phyloP scores from a whole-genome alignment of 2,113 vertebrate species.

The Formicarius rufipectus region DNA sequence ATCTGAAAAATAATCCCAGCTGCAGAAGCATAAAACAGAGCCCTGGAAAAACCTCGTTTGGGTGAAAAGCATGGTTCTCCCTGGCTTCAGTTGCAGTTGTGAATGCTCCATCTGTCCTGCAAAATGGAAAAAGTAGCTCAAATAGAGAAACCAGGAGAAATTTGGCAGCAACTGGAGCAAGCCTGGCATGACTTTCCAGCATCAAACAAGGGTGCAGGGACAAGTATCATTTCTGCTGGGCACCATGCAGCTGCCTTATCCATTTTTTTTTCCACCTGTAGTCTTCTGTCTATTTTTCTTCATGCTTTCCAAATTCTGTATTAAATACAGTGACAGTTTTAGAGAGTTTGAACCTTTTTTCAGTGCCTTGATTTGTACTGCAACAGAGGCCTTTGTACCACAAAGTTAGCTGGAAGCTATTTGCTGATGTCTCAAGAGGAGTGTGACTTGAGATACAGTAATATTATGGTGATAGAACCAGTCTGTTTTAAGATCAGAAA shows the following conservation, averaged over 20 bases:
- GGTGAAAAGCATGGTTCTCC: neutral
- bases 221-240: neutral
- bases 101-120: neutral
- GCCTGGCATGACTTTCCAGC: neutral
- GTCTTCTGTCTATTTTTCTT: neutral
- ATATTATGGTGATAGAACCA: neutral
- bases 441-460: neutral
- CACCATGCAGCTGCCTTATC: neutral
- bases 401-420: neutral
- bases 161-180: neutral
- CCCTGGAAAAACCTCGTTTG: neutral
- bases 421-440: neutral
- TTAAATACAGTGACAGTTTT: neutral
- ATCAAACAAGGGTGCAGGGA: neutral
- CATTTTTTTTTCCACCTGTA: accelerated
- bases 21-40: neutral
- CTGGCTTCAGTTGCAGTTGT: neutral
- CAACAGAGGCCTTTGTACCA: neutral
- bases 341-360: neutral
- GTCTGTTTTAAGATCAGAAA: neutral
- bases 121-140: neutral
- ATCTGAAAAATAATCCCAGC: neutral
- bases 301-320: neutral
- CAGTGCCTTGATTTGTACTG: neutral
- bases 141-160: neutral